Evolutionary conservation across 2,888 invertebrate species (phyloP), one percentile per base, ranked within the genome.

Genomic region (Ormyrus thymus): DNA sequence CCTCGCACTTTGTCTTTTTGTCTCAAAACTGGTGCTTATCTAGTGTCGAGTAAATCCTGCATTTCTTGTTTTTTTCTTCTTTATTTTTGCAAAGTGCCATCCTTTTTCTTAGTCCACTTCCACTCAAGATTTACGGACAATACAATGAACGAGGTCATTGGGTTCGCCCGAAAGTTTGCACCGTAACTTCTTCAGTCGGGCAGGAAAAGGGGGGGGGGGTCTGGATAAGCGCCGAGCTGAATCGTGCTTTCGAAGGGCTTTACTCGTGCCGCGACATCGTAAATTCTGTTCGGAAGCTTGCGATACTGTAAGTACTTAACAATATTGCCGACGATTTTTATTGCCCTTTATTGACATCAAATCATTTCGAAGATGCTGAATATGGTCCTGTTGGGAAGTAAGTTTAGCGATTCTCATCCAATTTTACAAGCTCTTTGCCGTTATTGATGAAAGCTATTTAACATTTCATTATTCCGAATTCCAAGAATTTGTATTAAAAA

Each of bases 101-200:
- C 51, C 53, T 74, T 65, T 66, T 66, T 75, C 75, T 79, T 56
- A 76, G 73, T 76, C 69, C 13, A 10, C 43, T 29, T 43, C 10
- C 55, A 65, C 13, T 29, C 48, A 58, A 70, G 76, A 81, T 79
- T 81, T 79, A 74, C 70, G 70, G 53, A 68, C 73, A 71, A 81
- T 78, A 75, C 75, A 66, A 75, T 78, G 66, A 80, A 80, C 62
- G 75, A 75, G 81, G 78, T 81, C 81, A 81, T 78, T 81, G 81
- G 81, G 81, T 78, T 75, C 78, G 62, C 62, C 69, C 3, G 65
- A 75, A 66, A 71, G 13, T 75, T 76, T 71, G 56, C 69, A 15
- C 68, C 71, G 51, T 62, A 79, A 75, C 59, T 75, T 75, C 48
- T 53, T 75, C 8, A 53, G 29, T 29, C 9, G 29, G 4, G 29